A percentile compares a stretch with the other conserved stretches of the same genome.
phyloP scores from a whole-genome alignment of 2,888 invertebrate genomes.

The Sarcophaga rosellei region DNA sequence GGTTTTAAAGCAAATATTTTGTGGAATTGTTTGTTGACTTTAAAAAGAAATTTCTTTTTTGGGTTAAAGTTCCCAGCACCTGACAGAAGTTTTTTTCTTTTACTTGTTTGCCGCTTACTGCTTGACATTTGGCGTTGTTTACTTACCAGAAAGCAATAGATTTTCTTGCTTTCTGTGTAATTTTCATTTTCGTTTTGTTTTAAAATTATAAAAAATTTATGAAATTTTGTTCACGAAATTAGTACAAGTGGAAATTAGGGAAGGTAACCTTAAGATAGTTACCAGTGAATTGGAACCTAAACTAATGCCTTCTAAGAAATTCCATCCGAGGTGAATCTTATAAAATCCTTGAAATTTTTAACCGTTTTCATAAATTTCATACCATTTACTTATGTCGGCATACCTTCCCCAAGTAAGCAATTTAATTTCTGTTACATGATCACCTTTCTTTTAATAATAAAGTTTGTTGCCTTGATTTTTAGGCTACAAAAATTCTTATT shows the following conservation, averaged over 20 bases:
- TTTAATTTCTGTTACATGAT: too few relatives aligned
- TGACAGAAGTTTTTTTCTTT: neutral
- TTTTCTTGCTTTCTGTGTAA: constrained; percentile 7
- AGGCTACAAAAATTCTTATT: too few relatives aligned
- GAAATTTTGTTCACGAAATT: constrained; percentile 32
- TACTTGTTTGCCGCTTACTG: neutral
- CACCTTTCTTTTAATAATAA: too few relatives aligned
- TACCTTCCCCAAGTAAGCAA: neutral
- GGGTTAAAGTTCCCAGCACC: too few relatives aligned
- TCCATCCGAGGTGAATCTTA: too few relatives aligned
- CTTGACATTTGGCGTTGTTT: neutral
- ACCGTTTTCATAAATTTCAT: too few relatives aligned
- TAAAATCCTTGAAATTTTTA: too few relatives aligned
- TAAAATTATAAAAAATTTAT: constrained; percentile 65
- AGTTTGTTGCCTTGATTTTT: too few relatives aligned
- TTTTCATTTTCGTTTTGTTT: too few relatives aligned
- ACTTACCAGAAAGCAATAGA: neutral
- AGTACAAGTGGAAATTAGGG: neutral
- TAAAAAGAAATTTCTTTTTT: neutral
- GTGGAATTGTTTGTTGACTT: neutral
- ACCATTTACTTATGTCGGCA: neutral
- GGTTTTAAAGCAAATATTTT: too few relatives aligned
- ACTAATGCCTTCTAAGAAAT: too few relatives aligned
- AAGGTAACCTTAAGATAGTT: neutral
- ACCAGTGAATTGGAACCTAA: too few relatives aligned